phyloP scores from a whole-genome alignment of 2,113 vertebrate species.

The Zosterops japonicus region DNA sequence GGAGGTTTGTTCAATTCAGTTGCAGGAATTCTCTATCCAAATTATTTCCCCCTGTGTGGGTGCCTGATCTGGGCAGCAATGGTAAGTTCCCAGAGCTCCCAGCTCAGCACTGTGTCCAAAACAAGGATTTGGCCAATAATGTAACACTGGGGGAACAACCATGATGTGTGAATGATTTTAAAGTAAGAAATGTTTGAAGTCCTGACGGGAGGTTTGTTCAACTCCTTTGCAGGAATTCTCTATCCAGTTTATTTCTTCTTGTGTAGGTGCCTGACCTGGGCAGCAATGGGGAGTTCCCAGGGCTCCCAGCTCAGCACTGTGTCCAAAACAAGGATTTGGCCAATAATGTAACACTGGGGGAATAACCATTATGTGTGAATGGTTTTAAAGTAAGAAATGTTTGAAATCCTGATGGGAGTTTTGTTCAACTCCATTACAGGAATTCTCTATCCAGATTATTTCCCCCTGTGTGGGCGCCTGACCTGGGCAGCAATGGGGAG shows the following conservation, averaged over 20 bases:
- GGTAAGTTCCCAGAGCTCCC: conserved; percentile 6
- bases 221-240: no score
- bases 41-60: conserved; percentile 65
- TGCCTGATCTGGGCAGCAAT: not conserved
- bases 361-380: rapidly evolving
- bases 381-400: not conserved
- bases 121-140: not conserved
- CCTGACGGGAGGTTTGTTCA: no score
- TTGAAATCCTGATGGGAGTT: not conserved
- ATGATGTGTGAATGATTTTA: no score
- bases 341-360: rapidly evolving
- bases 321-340: not conserved
- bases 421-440: conserved; percentile 41
- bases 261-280: not conserved
- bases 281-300: not conserved
- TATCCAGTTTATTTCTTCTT: no score
- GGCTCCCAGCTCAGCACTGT: not conserved
- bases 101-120: not conserved
- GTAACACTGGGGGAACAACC: rapidly evolving
- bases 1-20: not conserved
- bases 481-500: not conserved
- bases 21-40: conserved; percentile 68
- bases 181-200: no score
- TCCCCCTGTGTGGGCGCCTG: conserved; percentile 57
- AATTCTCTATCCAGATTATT: conserved; percentile 67